Conservation (phyloP, 2,113 vertebrate genomes). For the Aramus guarauna region DNA sequence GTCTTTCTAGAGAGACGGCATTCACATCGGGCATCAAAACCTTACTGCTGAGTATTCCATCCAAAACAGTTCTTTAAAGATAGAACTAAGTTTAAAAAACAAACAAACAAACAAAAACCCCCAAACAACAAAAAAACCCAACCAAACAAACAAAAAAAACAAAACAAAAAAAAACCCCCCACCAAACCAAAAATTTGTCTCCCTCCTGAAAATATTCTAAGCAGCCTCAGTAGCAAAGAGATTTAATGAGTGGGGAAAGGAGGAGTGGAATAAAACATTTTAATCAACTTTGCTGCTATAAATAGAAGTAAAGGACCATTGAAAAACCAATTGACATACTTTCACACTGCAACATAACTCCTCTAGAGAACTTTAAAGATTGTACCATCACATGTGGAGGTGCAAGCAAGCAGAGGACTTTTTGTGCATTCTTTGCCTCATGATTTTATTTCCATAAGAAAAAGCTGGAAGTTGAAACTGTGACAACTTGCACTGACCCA, state of each 20-base stretch:
- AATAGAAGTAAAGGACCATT: conserved; percentile 2
- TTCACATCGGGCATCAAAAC: neutral
- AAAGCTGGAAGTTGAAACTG: conserved; percentile 50
- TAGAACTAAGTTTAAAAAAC: neutral
- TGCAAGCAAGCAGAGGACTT: neutral
- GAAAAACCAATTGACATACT: neutral
- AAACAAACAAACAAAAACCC: too few relatives aligned
- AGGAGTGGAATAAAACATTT: neutral
- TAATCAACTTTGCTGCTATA: neutral
- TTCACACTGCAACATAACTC: neutral
- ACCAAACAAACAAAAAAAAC: too few relatives aligned
- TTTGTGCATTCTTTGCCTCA: neutral
- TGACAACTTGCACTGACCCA: conserved; percentile 21
- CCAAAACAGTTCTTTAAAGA: neutral
- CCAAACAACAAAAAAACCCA: too few relatives aligned
- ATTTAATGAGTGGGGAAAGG: neutral
- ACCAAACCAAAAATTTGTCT: neutral
- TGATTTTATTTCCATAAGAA: conserved; percentile 48
- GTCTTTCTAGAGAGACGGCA: neutral
- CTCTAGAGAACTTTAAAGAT: neutral
- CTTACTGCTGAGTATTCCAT: neutral
- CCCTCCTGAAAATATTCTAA: neutral
- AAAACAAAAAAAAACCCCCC: too few relatives aligned
- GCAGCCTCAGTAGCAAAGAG: neutral
- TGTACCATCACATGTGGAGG: neutral